Base-by-base conservation (phyloP, 2,797 vertebrate species). In the Argyrosomus regius region DNA sequence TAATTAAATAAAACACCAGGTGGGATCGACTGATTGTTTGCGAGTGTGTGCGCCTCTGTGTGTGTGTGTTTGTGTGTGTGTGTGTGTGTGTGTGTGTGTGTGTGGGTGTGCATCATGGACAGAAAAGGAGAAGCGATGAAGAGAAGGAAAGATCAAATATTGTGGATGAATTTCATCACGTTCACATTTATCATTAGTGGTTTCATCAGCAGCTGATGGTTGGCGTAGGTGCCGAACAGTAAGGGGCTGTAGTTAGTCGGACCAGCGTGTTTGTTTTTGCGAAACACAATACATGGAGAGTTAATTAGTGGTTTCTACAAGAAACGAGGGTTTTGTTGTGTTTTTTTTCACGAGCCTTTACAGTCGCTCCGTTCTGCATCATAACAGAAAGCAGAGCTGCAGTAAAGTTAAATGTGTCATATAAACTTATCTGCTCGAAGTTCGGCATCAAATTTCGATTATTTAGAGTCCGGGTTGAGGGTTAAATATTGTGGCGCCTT, bases 1-100 rank as follows among this genome's bases (percentile, higher is more conserved):
- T 89, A 89, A 91, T 92, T 91, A 91, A 91, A 91, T 88, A 89
- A 88, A 91, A 92, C 89, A 88, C 85, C 89, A 90, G 90, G 88
- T 89, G 91, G 88, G 84, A 82, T 82, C 53, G 43, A 58, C 63
- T 88, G 82, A 87, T 83, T 85, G 80, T 90, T 86, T 87, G 77
- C 57, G 72, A 52, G 61, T 39, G 57, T 63, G 80, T 65, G 35
- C 22, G 73, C 35, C 8, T 35, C 1, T 17, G 4, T 22, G 41
- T 45, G 46, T 71, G 14, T 48, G 22, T 59, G 66, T 75, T 65
- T 65, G n/a, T n/a, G n/a, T n/a, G 57, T 61, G 39, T 52, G 39
- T 63, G 68, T 56, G 53, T 62, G 26, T 43, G 73, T 64, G 60
- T 76, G 65, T 63, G 74, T 77, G 77, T 41, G 67, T 28, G 28